Percentiles rank a stretch among this genome's conserved stretches.
Conservation (phyloP, 2,113 vertebrate genomes). For the Tetrao urogallus region DNA sequence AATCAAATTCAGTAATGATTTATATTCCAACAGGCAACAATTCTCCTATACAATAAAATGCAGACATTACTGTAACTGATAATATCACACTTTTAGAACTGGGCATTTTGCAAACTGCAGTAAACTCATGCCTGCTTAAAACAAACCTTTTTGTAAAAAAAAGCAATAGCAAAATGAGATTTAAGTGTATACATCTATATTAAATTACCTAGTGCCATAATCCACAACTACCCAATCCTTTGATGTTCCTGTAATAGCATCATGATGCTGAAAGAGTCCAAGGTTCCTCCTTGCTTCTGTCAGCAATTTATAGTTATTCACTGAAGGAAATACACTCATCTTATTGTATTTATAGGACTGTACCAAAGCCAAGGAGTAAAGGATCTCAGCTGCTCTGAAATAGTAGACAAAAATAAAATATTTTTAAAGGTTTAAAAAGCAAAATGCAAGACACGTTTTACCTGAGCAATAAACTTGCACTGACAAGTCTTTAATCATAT, state of each 20-base stretch:
- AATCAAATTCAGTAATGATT: neutral
- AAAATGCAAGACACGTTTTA: neutral
- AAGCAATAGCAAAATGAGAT: neutral
- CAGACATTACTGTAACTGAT: too few relatives aligned
- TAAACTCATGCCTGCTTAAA: neutral
- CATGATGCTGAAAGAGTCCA: conserved; percentile 93
- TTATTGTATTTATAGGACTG: conserved; percentile 78
- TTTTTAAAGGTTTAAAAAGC: neutral
- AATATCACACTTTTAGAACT: too few relatives aligned
- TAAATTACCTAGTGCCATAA: conserved; percentile 89
- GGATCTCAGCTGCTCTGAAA: conserved; percentile 89
- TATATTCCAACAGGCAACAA: neutral
- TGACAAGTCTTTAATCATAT: neutral
- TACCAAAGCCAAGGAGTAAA: conserved; percentile 86
- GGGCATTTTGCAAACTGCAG: neutral
- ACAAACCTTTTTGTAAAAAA: neutral
- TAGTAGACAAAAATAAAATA: conserved; percentile 28
- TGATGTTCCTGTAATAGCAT: conserved; percentile 90
- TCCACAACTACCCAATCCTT: conserved; percentile 92
- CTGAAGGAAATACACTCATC: conserved; percentile 80
- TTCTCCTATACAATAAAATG: neutral
- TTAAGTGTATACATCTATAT: neutral
- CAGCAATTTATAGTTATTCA: conserved; percentile 79
- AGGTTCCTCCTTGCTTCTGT: conserved; percentile 85
- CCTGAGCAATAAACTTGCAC: neutral